phyloP scores from a whole-genome alignment of 2,888 invertebrate species.

The Zelleria hepariella region DNA sequence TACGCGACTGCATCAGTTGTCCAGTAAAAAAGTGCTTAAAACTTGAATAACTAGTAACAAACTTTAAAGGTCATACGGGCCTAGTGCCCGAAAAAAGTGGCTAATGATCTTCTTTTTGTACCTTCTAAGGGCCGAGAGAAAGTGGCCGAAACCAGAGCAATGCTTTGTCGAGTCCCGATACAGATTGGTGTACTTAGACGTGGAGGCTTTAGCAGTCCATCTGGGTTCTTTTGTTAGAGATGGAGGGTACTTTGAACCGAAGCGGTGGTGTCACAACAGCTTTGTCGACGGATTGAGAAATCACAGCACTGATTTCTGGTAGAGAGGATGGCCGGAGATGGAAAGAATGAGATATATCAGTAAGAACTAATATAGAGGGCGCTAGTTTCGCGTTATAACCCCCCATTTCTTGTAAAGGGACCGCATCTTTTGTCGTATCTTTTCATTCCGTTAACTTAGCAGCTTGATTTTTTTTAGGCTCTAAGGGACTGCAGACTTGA shows the following conservation, averaged over 20 bases:
- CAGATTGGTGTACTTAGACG: slow-evolving; percentile 15
- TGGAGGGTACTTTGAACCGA: neutral
- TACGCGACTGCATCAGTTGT: too few species aligned
- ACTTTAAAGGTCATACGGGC: neutral
- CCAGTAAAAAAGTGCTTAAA: neutral
- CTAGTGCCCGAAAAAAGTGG: slow-evolving; percentile 22
- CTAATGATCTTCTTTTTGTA: slow-evolving; percentile 24
- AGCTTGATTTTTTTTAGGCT: too few species aligned
- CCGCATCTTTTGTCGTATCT: too few species aligned
- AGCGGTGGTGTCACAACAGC: neutral
- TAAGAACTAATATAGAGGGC: too few species aligned
- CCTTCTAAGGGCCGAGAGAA: slow-evolving; percentile 57
- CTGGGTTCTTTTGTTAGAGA: neutral
- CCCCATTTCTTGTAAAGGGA: too few species aligned
- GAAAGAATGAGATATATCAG: too few species aligned
- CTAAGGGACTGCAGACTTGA: too few species aligned
- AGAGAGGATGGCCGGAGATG: too few species aligned
- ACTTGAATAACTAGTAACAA: neutral
- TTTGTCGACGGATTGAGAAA: neutral
- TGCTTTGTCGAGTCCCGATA: slow-evolving; percentile 42
- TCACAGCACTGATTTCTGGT: too few species aligned
- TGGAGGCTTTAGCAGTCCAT: neutral
- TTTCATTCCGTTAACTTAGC: too few species aligned
- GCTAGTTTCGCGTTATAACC: too few species aligned
- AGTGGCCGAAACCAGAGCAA: slow-evolving; percentile 48